phyloP scores from a whole-genome alignment of 2,888 invertebrate species.

The Harpagoxenus sublaevis region DNA sequence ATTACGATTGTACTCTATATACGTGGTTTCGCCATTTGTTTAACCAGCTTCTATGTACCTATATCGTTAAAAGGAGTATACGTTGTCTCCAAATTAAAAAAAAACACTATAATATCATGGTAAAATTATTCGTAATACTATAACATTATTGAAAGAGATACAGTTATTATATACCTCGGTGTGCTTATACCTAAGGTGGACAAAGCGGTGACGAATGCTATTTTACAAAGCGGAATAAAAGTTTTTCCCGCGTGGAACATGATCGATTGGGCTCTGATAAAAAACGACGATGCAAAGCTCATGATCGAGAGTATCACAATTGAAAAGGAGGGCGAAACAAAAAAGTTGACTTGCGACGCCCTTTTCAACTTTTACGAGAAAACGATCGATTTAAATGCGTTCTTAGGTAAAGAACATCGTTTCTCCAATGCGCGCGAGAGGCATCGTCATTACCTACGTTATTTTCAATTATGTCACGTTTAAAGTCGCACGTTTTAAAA shows the following conservation, averaged over 20 bases:
- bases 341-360: conserved; percentile 87
- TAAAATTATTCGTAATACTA: too few species aligned
- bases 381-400: conserved; percentile 87
- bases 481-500: too few species aligned
- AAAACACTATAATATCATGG: too few species aligned
- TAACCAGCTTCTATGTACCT: not conserved
- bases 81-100: too few species aligned
- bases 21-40: too few species aligned
- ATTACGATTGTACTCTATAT: not conserved
- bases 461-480: too few species aligned
- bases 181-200: conserved; percentile 85
- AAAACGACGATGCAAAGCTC: conserved; percentile 68
- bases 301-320: conserved; percentile 86
- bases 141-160: too few species aligned
- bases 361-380: conserved; percentile 88
- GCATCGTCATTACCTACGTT: too few species aligned
- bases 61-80: not conserved
- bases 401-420: conserved; percentile 80
- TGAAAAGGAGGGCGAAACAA: conserved; percentile 86
- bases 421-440: not conserved
- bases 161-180: too few species aligned
- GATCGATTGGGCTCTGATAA: conserved; percentile 87
- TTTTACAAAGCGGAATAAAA: conserved; percentile 86
- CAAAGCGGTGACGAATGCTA: conserved; percentile 86
- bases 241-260: conserved; percentile 87